These are phyloP conservation scores for Epinephelus moara DNA, from an alignment of 2,113 vertebrate species.

Conservation along the genomic window DNA sequence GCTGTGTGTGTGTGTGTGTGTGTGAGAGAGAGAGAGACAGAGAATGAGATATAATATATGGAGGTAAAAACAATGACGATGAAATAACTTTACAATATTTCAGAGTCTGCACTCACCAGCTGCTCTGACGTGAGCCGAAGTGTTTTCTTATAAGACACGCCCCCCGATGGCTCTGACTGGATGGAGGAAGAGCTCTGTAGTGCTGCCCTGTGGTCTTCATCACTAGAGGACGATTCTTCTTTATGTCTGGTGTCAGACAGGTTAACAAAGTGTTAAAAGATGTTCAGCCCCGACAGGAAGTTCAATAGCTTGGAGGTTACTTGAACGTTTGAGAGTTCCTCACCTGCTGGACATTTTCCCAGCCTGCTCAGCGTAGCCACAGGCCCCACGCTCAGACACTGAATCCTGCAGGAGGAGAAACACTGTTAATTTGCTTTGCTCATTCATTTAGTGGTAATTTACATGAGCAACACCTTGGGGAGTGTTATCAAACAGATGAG, in stretches of 20 bases:
- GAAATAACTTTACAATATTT: not conserved
- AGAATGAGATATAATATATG: not conserved
- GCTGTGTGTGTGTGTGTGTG: slow-evolving; percentile 77
- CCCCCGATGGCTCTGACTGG: slow-evolving; percentile 82
- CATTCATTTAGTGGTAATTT: not conserved
- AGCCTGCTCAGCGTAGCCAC: slow-evolving; percentile 62
- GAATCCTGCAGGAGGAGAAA: slow-evolving; percentile 71
- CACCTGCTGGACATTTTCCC: slow-evolving; percentile 77
- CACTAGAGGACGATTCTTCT: slow-evolving; percentile 95
- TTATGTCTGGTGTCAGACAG: slow-evolving; percentile 84
- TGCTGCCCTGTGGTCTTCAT: slow-evolving; percentile 88
- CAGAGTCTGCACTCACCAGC: slow-evolving; percentile 85
- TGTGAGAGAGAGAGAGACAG: not conserved
- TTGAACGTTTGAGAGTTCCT: not conserved
- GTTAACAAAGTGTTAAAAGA: not conserved
- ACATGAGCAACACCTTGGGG: too few relatives aligned
- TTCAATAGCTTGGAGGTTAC: not conserved
- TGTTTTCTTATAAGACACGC: slow-evolving; percentile 93
- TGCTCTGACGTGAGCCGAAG: slow-evolving; percentile 95
- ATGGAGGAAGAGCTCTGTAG: slow-evolving; percentile 76
- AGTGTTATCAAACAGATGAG: not conserved
- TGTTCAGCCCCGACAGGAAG: not conserved
- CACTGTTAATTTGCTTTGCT: not conserved
- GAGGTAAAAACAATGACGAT: not conserved
- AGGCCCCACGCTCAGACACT: slow-evolving; percentile 57